These are phyloP conservation scores for Sminthurinus aureus DNA, from an alignment of 2,888 invertebrate genomes.

Conservation along the genomic window DNA sequence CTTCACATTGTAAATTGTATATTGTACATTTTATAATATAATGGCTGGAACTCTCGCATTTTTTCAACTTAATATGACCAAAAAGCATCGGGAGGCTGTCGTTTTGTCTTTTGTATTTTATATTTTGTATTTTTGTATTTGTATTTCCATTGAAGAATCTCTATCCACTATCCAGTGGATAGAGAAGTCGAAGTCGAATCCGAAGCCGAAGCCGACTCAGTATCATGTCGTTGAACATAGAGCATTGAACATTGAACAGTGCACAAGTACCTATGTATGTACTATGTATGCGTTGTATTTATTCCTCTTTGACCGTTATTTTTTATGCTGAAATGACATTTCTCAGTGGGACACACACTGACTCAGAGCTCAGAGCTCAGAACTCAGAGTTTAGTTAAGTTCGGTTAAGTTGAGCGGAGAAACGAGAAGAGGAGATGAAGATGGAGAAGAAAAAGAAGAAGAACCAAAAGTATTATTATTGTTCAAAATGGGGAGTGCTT, in stretches of 20 bases:
- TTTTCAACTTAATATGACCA: slow-evolving; percentile 39
- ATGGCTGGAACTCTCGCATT: neutral
- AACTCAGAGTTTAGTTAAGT: too few relatives aligned
- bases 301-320: slow-evolving; percentile 41
- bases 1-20: neutral
- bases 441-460: too few relatives aligned
- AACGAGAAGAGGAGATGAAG: neutral
- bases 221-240: too few relatives aligned
- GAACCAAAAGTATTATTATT: too few relatives aligned
- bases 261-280: too few relatives aligned
- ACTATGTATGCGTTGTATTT: too few relatives aligned
- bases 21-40: neutral
- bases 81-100: slow-evolving; percentile 41
- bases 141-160: too few relatives aligned
- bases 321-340: slow-evolving; percentile 41
- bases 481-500: neutral
- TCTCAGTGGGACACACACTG: slow-evolving; percentile 32
- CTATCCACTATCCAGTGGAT: too few relatives aligned
- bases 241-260: too few relatives aligned
- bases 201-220: too few relatives aligned
- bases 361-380: too few relatives aligned
- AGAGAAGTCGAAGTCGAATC: too few relatives aligned
- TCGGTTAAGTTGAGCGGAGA: neutral
- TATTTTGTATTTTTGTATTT: slow-evolving; percentile 26
- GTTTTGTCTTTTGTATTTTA: slow-evolving; percentile 38